Evolutionary conservation across 2,888 invertebrate species (phyloP).

Genomic region (Orgyia antiqua): DNA sequence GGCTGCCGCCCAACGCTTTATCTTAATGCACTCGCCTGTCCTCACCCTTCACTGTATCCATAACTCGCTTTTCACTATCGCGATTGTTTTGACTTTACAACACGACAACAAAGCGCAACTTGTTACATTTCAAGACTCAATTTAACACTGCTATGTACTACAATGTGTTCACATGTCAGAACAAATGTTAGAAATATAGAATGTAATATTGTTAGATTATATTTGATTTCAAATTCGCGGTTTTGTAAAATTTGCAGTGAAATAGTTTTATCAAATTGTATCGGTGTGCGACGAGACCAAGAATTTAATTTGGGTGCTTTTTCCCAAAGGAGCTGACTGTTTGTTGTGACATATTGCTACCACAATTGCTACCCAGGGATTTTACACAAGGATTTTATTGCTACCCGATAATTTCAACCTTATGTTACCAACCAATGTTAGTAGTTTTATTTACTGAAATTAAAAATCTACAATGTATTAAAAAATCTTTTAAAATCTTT

Average conservation of each 20-base stretch:
- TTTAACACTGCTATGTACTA: slow-evolving; percentile 18
- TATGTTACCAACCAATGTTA: no score
- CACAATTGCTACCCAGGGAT: slow-evolving; percentile 43
- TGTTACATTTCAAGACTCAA: slow-evolving; percentile 45
- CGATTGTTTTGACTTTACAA: slow-evolving; percentile 52
- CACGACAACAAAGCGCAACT: slow-evolving; percentile 9
- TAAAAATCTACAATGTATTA: no score
- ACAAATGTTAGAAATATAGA: no score
- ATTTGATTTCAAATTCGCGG: no score
- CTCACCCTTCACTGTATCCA: slow-evolving; percentile 49
- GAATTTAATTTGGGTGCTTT: slow-evolving; percentile 71
- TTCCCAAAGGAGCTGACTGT: slow-evolving; percentile 52
- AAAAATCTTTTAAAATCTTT: no score
- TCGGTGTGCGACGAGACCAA: slow-evolving; percentile 43
- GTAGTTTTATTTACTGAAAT: no score
- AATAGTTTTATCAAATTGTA: no score
- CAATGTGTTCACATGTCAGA: slow-evolving; percentile 9
- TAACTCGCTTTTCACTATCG: slow-evolving; percentile 58
- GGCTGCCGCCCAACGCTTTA: slow-evolving; percentile 67
- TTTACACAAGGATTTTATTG: slow-evolving; percentile 51
- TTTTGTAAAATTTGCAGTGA: no score
- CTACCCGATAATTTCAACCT: no score
- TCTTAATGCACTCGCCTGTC: slow-evolving; percentile 70
- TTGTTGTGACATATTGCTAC: slow-evolving; percentile 48
- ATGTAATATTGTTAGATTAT: no score